Evolutionary conservation across 2,113 vertebrate genomes (phyloP).

Genomic region (Upupa epops): DNA sequence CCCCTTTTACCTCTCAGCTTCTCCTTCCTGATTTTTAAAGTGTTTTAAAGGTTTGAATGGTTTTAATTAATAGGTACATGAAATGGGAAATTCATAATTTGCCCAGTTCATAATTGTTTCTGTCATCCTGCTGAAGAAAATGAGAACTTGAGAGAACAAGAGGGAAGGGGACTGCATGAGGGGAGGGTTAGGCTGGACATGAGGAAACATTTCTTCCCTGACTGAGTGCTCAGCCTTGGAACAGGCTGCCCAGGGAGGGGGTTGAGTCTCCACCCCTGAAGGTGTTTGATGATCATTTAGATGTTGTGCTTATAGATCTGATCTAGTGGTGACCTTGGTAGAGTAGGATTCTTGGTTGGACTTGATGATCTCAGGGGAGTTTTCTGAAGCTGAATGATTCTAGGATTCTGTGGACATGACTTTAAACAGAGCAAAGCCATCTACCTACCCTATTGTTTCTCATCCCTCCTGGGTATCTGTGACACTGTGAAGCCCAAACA

Average conservation of each 20-base stretch:
- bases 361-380: too few species aligned
- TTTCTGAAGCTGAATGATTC: too few species aligned
- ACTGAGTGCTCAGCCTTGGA: too few species aligned
- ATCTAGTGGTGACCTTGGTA: too few species aligned
- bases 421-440: background rate
- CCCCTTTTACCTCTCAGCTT: background rate
- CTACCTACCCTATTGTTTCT: background rate
- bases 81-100: background rate
- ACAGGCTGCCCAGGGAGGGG: too few species aligned
- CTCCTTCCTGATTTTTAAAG: background rate
- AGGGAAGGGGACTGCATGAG: too few species aligned
- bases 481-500: background rate
- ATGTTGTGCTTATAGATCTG: too few species aligned
- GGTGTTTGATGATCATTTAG: too few species aligned
- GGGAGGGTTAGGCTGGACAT: too few species aligned
- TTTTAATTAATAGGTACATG: slow-evolving; percentile 17
- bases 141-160: background rate
- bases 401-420: background rate
- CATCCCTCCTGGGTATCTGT: background rate
- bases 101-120: background rate
- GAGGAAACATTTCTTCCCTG: too few species aligned
- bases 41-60: slow-evolving; percentile 13
- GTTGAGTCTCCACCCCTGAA: too few species aligned
- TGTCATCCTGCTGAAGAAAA: background rate
- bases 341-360: too few species aligned